A percentile compares a stretch with the other conserved stretches of the same genome.
These are phyloP conservation scores for Cylas formicarius DNA, from an alignment of 1,140 invertebrate species.

Conservation along the genomic window DNA sequence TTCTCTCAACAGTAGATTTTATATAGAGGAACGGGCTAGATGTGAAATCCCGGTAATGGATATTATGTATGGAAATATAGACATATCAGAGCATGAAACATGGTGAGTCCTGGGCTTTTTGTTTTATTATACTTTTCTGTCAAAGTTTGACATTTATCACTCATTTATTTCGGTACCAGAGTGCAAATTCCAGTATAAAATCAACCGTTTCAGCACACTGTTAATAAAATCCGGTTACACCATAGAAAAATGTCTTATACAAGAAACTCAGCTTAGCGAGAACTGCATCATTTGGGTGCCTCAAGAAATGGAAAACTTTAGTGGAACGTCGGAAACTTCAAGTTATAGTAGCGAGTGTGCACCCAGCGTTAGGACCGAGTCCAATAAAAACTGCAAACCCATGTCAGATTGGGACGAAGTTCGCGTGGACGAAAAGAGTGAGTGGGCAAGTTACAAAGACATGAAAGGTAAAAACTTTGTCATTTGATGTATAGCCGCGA, in stretches of 20 bases:
- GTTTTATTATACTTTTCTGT: not conserved
- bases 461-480: no score
- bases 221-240: slow-evolving; percentile 24
- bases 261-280: slow-evolving; percentile 19
- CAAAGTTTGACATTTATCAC: not conserved
- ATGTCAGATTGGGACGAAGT: slow-evolving; percentile 24
- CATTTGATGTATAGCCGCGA: no score
- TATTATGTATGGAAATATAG: slow-evolving; percentile 35
- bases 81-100: slow-evolving; percentile 33
- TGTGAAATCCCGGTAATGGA: slow-evolving; percentile 45
- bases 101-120: slow-evolving; percentile 23
- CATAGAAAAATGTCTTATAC: slow-evolving; percentile 30
- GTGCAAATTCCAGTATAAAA: not conserved
- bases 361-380: slow-evolving; percentile 21
- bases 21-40: slow-evolving; percentile 31
- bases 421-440: not conserved
- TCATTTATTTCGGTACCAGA: not conserved
- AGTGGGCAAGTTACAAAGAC: slow-evolving; percentile 2
- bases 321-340: slow-evolving; percentile 27
- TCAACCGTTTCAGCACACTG: slow-evolving; percentile 17
- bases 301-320: slow-evolving; percentile 29
- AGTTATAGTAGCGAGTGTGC: slow-evolving; percentile 9
- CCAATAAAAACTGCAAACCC: slow-evolving; percentile 13
- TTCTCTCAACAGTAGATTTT: slow-evolving; percentile 26
- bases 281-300: slow-evolving; percentile 29